Base-by-base conservation (phyloP, 2,113 vertebrate genomes). In the Hipposideros armiger region DNA sequence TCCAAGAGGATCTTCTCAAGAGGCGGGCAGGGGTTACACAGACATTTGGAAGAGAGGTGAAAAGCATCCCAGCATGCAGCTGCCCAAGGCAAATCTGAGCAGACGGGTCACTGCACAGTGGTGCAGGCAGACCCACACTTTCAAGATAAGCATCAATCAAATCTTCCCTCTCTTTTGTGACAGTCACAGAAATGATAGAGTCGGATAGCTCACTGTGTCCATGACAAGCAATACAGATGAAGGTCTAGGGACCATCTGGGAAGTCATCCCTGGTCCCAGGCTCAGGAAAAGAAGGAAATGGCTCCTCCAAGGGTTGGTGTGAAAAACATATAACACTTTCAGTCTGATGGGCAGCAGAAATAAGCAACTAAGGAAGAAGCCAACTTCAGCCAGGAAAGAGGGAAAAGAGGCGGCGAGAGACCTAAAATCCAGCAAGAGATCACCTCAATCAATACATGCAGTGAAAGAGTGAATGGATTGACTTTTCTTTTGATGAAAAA, bases 91-190 rank as follows among this genome's bases (percentile, higher is more conserved):
- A 69, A 74, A 94, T 92, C 62, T 60, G 50, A 95, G 76, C 94
- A 97, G 92, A 94, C 92, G 92, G 95, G 87, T 93, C 87, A 87
- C 58, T 76, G 92, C 69, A 76, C 90, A 72, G 72, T 36, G 74
- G 80, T 13, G 22, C 3, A 1, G 70, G 42, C 96, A 95, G 94
- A 96, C 73, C 13, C 22, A 13, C 83, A 90, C 84, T 64, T 94
- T 85, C 92, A 52, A 67, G 95, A 97, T 95, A 97, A 96, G 73
- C 86, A 94, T 97, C 62, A 0, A 52, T 95, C 92, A 94, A 45
- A 92, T 81, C 80, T 72, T 90, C 66, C 87, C 80, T 97, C 60
- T 95, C 60, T 93, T 96, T 96, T 96, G 87, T 91, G 93, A 92
- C 82, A 90, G 72, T 87, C 76, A 42, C 87, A 95, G 54, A 92